Base-by-base conservation (phyloP, 1,140 invertebrate genomes). In the Drosophila obscura region DNA sequence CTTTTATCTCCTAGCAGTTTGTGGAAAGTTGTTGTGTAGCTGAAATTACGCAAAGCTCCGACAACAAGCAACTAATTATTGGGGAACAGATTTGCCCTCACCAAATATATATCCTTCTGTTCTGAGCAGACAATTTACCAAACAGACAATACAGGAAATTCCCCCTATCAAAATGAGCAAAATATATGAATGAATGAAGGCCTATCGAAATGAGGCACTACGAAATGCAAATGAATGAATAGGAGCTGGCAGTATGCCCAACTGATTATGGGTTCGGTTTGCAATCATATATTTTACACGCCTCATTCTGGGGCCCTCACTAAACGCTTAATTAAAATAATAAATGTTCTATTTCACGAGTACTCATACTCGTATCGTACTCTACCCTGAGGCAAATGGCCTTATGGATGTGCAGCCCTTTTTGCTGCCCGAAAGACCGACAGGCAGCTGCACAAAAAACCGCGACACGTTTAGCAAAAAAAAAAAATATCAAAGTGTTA, bases 401-500 rank as follows among this genome's bases (percentile, higher is more conserved):
- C 65, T 35, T 41, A 35, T 11, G 35, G 24, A 50, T 53, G 49
- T 31, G 51, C 7, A 41, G 16, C 73, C 9, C 16, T 41, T 45
- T 28, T 15, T 16, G 24, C 50, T 8, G 5, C 11, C 16, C 13
- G 39, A 28, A 35, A 65, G 35, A 62, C 57, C 66, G 66, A 67
- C 45, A 77, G 52, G 19, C 74, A 64, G 66, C 41, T 22, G 51
- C 26, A 31, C 26, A 57, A 55, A 82, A 77, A 88, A 88, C 83
- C 83, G 76, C 83, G 72, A 81, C 83, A 87, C 83, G 83, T 87
- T 88, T 79, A 79, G 75, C 85, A 78, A 77, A 79, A 61, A 50
- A 41, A 49, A 45, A 53, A 52, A 48, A 73, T 59, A 78, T 79
- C 72, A 87, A 82, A 87, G 83, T 88, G 83, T 87, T 87, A 87